Conservation (phyloP, 2,113 vertebrate species). For the Melanerpes aurifrons region DNA sequence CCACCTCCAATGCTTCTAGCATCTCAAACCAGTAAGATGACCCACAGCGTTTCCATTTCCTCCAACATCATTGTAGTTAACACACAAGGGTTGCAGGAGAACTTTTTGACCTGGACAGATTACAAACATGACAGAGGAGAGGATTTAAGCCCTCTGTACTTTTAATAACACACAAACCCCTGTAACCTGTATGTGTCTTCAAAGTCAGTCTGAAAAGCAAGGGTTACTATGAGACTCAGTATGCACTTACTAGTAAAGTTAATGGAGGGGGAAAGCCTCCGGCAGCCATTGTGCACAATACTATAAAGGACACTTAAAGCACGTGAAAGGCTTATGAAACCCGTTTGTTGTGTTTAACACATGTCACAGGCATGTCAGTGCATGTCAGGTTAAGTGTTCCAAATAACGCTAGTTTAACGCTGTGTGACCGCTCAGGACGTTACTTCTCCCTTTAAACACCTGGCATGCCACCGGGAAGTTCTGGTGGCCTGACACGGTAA, state of each 20-base stretch:
- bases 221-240: too few species aligned
- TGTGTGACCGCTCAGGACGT: not conserved
- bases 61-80: not conserved
- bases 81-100: not conserved
- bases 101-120: not conserved
- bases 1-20: not conserved
- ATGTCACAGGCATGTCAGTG: fast-evolving
- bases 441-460: fast-evolving
- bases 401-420: not conserved
- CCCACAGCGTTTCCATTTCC: not conserved
- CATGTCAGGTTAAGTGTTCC: not conserved
- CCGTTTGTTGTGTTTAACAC: fast-evolving
- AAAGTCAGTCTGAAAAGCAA: not conserved
- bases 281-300: not conserved
- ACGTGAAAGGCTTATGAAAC: not conserved
- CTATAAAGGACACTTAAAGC: not conserved
- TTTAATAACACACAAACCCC: too few species aligned
- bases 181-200: not conserved
- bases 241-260: not conserved
- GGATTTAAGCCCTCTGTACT: too few species aligned
- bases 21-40: not conserved
- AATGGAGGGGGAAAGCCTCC: fast-evolving
- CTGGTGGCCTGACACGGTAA: fast-evolving
- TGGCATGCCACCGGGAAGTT: fast-evolving
- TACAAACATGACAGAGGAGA: not conserved